Percentiles rank a stretch among this genome's conserved stretches.
Conservation (phyloP, 2,797 vertebrate species). For the Pempheris klunzingeri region DNA sequence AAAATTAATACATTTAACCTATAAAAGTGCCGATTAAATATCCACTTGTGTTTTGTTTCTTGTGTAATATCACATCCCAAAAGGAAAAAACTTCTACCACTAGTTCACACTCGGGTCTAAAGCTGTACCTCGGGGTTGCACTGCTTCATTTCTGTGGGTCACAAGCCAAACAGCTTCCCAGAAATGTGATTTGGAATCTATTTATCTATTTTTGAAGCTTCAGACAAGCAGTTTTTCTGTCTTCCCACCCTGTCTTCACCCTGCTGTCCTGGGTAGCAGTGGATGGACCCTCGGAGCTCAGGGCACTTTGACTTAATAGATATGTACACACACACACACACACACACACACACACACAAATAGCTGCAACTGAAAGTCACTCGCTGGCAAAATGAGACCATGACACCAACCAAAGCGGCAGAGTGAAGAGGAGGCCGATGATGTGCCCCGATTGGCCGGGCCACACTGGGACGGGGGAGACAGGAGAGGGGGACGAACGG, state of each 20-base stretch:
- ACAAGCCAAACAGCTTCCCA: not conserved
- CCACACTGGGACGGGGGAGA: constrained; percentile 37
- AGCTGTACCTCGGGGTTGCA: no score
- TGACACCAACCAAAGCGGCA: constrained; percentile 70
- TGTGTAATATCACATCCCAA: not conserved
- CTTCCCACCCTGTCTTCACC: not conserved
- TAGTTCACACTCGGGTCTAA: no score
- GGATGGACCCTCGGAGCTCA: not conserved
- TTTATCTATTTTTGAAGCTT: not conserved
- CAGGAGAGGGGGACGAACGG: constrained; percentile 22
- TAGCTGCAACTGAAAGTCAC: constrained; percentile 67
- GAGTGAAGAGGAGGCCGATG: constrained; percentile 65
- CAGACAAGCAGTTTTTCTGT: constrained; percentile 5
- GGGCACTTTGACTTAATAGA: constrained; percentile 14
- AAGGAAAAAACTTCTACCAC: no score
- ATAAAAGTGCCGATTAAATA: not conserved
- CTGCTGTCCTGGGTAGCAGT: not conserved
- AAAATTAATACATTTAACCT: not conserved
- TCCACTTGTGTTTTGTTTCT: not conserved
- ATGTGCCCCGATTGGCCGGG: constrained; percentile 69
- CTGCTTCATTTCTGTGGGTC: not conserved
- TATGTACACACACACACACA: not conserved
- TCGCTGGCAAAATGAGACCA: constrained; percentile 75
- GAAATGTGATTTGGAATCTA: not conserved
- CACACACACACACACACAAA: constrained; percentile 30